Conservation (phyloP, 2,113 vertebrate species). For the Rhynchomys soricoides region DNA sequence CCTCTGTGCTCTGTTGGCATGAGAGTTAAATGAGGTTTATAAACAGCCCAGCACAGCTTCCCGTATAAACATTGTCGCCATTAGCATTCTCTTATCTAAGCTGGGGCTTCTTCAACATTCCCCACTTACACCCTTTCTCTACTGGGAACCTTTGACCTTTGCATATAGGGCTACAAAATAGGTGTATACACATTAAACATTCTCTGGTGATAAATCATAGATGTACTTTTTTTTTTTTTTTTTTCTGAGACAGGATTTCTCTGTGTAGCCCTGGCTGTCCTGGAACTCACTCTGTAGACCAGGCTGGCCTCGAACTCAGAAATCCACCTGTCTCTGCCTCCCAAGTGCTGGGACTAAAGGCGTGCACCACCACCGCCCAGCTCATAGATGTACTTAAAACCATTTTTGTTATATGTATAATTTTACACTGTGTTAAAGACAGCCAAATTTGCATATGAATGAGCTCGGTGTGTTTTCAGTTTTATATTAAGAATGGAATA, state of each 20-base stretch:
- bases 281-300: too few relatives aligned
- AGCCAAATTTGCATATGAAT: not conserved
- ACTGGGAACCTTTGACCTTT: not conserved
- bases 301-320: too few relatives aligned
- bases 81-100: not conserved
- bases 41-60: not conserved
- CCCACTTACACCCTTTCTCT: not conserved
- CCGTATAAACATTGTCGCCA: not conserved
- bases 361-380: too few relatives aligned
- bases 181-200: not conserved
- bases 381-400: not conserved
- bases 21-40: constrained; percentile 9
- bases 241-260: too few relatives aligned
- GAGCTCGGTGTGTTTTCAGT: not conserved
- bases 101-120: not conserved
- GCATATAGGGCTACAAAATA: not conserved
- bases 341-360: too few relatives aligned
- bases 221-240: too few relatives aligned
- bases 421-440: not conserved
- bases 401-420: not conserved
- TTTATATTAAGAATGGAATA: not conserved
- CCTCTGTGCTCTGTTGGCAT: not conserved
- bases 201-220: not conserved
- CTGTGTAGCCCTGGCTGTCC: too few relatives aligned
- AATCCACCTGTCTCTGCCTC: too few relatives aligned